These are phyloP conservation scores for Sebastes aleutianus DNA, from an alignment of 2,797 vertebrate species.

Conservation along the genomic window DNA sequence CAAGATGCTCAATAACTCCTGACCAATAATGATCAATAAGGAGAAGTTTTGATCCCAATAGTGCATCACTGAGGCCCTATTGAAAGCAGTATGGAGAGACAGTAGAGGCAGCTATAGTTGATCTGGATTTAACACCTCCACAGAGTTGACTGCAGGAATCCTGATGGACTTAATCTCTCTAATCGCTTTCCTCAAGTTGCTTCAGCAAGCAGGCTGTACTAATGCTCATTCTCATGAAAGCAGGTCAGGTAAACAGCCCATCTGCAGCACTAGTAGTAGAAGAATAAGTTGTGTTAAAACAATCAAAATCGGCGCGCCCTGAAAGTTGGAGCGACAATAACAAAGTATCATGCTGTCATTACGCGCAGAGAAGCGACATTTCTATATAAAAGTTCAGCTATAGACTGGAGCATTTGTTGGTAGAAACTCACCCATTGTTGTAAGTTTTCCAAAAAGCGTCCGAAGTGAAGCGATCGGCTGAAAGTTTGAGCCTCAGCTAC, in stretches of 20 bases:
- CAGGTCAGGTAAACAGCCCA: slow-evolving; percentile 60
- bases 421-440: slow-evolving; percentile 73
- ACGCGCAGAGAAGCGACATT: background rate
- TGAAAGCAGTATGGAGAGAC: background rate
- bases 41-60: background rate
- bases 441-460: slow-evolving; percentile 52
- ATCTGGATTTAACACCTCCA: slow-evolving; percentile 62
- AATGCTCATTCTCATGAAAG: slow-evolving; percentile 48
- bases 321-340: slow-evolving; percentile 30
- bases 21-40: background rate
- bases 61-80: background rate
- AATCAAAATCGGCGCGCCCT: background rate
- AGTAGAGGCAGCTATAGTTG: slow-evolving; percentile 13
- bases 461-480: slow-evolving; percentile 50
- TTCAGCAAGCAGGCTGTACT: slow-evolving; percentile 54
- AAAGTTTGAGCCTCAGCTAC: slow-evolving; percentile 60
- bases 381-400: no score
- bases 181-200: slow-evolving; percentile 77
- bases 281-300: background rate
- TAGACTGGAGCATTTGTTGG: background rate
- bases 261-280: background rate
- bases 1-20: background rate
- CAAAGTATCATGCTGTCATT: slow-evolving; percentile 4
- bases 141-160: slow-evolving; percentile 65
- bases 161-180: slow-evolving; percentile 77